phyloP scores from a whole-genome alignment of 2,113 vertebrate species.

The Furnarius figulus region DNA sequence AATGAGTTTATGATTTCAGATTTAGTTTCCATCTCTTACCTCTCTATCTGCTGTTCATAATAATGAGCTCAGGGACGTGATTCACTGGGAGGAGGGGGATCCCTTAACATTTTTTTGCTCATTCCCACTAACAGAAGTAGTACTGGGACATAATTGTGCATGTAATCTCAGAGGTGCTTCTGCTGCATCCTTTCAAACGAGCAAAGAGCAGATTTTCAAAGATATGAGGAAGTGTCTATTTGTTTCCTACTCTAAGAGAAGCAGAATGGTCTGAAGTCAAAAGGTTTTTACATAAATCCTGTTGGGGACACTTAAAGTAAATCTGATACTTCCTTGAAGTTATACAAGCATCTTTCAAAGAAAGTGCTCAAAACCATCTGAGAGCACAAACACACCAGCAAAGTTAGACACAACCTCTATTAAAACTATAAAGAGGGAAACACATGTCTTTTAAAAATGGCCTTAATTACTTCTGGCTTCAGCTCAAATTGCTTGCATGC shows the following conservation, averaged over 20 bases:
- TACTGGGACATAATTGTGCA: conserved; percentile 42
- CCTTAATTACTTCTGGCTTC: conserved; percentile 47
- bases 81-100: conserved; percentile 45
- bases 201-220: conserved; percentile 15
- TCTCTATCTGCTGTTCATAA: conserved; percentile 63
- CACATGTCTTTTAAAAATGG: background rate
- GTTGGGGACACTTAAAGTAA: conserved; percentile 25
- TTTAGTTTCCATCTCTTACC: conserved; percentile 69
- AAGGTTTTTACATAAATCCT: conserved; percentile 4
- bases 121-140: conserved; percentile 50
- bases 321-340: conserved; percentile 32
- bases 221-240: background rate
- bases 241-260: background rate
- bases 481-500: conserved; percentile 4
- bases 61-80: conserved; percentile 65
- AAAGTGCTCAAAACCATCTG: conserved; percentile 25
- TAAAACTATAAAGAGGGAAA: background rate
- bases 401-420: conserved; percentile 23
- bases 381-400: background rate
- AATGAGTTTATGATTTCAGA: conserved; percentile 69
- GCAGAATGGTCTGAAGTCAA: conserved; percentile 18
- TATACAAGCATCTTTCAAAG: conserved; percentile 10
- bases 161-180: conserved; percentile 35
- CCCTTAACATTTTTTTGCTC: conserved; percentile 30
- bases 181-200: background rate